A percentile compares a stretch with the other conserved stretches of the same genome.
Evolutionary conservation across 2,797 vertebrate species (phyloP).

Genomic region (Halcyon smyrnensis): DNA sequence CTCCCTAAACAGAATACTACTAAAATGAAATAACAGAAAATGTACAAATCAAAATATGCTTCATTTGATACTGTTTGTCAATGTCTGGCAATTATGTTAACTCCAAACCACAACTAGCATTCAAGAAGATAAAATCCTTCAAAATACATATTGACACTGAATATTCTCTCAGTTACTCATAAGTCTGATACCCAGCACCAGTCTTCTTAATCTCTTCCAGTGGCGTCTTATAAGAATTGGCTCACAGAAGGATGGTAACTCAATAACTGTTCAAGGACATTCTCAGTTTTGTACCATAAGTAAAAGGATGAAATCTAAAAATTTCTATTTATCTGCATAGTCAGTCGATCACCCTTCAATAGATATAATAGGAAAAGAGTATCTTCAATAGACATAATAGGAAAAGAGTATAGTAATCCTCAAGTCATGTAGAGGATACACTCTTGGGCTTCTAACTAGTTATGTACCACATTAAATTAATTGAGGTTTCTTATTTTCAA

Average conservation of each 20-base stretch:
- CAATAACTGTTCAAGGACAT: not conserved
- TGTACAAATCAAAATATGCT: fast-evolving
- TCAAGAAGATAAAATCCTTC: not conserved
- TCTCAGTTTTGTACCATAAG: not conserved
- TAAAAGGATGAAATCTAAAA: not conserved
- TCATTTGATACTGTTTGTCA: not conserved
- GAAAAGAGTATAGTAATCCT: not conserved
- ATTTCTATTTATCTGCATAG: not conserved
- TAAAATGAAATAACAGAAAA: not conserved
- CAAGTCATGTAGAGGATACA: not conserved
- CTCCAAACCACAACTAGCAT: not conserved
- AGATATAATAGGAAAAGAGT: not conserved
- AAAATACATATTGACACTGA: not conserved
- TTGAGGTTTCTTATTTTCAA: not conserved
- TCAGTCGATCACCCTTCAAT: not conserved
- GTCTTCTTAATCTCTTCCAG: not conserved
- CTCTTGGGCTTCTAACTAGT: not conserved
- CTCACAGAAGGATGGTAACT: not conserved
- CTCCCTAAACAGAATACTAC: not conserved
- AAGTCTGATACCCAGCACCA: not conserved
- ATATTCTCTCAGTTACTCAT: not conserved
- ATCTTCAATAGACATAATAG: not conserved
- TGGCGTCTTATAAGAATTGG: not conserved
- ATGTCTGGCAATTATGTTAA: not conserved
- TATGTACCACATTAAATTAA: not conserved